phyloP scores from a whole-genome alignment of 2,113 vertebrate genomes.

The Nymphicus hollandicus region DNA sequence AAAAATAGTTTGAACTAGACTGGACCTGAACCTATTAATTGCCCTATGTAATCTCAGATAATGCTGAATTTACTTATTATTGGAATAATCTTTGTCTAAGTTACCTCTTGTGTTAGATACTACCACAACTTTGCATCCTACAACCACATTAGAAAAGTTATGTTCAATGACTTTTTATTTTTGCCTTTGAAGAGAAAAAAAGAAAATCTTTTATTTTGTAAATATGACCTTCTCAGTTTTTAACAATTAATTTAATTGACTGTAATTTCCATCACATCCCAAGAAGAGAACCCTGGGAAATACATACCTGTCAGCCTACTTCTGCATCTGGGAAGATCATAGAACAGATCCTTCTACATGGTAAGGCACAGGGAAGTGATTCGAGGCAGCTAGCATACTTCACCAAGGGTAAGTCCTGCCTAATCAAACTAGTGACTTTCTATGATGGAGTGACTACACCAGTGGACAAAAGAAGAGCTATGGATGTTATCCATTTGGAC shows the following conservation, averaged over 20 bases:
- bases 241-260: not conserved
- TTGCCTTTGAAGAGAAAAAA: not conserved
- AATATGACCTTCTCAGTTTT: not conserved
- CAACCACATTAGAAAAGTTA: not conserved
- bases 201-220: not conserved
- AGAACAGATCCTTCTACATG: not conserved
- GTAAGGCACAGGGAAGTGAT: not conserved
- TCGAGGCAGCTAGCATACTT: not conserved
- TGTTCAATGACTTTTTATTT: not conserved
- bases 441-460: not conserved
- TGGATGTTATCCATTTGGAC: not conserved
- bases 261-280: not conserved
- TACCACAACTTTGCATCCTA: not conserved
- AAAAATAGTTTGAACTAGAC: not conserved
- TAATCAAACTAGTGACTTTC: not conserved
- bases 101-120: not conserved
- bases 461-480: not conserved
- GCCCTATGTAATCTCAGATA: not conserved
- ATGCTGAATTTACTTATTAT: not conserved
- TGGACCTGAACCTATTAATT: not conserved
- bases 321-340: not conserved
- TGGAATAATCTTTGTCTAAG: not conserved
- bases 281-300: not conserved
- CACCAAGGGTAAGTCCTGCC: not conserved
- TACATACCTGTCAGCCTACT: not conserved